Base-by-base conservation (phyloP, 2,113 vertebrate genomes). In the Climacteris rufus region DNA sequence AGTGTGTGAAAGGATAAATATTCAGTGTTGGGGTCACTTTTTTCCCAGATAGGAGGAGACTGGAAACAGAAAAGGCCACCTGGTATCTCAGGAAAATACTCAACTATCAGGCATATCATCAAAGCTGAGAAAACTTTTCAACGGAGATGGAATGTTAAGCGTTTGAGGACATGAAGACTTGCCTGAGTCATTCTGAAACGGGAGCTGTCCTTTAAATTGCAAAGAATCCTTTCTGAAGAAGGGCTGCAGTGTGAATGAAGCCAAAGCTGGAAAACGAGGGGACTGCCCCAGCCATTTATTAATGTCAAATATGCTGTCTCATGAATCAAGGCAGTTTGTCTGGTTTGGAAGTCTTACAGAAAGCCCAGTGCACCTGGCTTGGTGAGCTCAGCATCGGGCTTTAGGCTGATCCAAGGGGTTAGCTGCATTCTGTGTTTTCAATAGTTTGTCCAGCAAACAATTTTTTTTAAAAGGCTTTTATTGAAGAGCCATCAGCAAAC, bases 231-330 rank as follows among this genome's bases (percentile, higher is more conserved):
- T 96, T 95, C 90, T 90, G 86, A 97, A 98, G 96, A 97, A 97
- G 97, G 84, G 89, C 89, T 93, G 91, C 97, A 96, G 94, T 93
- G 93, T 98, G 97, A 97, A 97, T 94, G 94, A 97, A 97, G 92
- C 96, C 96, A 98, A 93, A 85, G 90, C 71, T 96, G 97, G 89
- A 95, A 96, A 97, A 90, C 12, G 72, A 94, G 88, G 68, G 95
- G 91, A 95, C 83, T 91, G 80, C 92, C 92, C 88, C 50, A 40
- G 97, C 93, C 96, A 97, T 98, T 98, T 98, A 97, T 98, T 98
- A 98, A 97, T 59, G 97, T 98, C 97, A 98, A 89, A 97, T 95
- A 97, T 96, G 92, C 88, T 70, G 94, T 91, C 95, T 83, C 94
- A 94, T 96, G 96, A 97, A 97, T 97, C 93, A 72, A 94, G 91